Base-by-base conservation (phyloP, 2,888 invertebrate species). In the Leucophora obtusa region DNA sequence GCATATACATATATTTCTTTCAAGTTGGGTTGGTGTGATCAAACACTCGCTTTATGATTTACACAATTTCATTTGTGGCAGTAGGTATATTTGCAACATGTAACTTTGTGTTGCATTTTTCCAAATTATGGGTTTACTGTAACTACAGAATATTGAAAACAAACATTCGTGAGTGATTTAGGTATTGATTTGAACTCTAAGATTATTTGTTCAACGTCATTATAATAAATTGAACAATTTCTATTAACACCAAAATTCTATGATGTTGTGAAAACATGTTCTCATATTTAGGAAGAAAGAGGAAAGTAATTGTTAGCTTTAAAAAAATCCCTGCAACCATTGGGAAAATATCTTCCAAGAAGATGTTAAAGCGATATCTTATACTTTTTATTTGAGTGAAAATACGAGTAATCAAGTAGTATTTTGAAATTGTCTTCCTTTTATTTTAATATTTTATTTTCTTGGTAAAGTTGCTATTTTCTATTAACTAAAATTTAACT, bases 201-300 rank as follows among this genome's bases (percentile, higher is more conserved):
- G 56, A 72, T 78, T 72, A 68, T 62, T 62, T 60, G 35, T 24
- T 54, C 72, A 68, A 78, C 53, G 66, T 70, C 65, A 77, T 66
- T 59, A 65, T 66, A 66, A 72, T 77, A 72, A 74, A 74, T 69
- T 74, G 69, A 17, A 59, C 17, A 68, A 73, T 65, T 65, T 70
- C 51, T 59, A 47, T 69, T 65, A 69, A 59, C 53, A 62, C 58
- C 28, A 62, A 21, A 62, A n/a, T 68, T 68, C 53, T 47, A 58
- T 51, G 10, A 65, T 54, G 47, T 21, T 63, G 24, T 43, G n/a
- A 71, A 62, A 54, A 24, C 14, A 38, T 14, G 38, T 38, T 28
- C 28, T 28, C 28, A 28, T 6, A 7, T 28, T 28, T 10, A 47
- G n/a, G 10, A n/a, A 2, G 43, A 38, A 14, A 38, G 38, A 8